Evolutionary conservation across 2,888 invertebrate species (phyloP), one percentile per base, ranked within the genome.

Genomic region (Bimastos eiseni): DNA sequence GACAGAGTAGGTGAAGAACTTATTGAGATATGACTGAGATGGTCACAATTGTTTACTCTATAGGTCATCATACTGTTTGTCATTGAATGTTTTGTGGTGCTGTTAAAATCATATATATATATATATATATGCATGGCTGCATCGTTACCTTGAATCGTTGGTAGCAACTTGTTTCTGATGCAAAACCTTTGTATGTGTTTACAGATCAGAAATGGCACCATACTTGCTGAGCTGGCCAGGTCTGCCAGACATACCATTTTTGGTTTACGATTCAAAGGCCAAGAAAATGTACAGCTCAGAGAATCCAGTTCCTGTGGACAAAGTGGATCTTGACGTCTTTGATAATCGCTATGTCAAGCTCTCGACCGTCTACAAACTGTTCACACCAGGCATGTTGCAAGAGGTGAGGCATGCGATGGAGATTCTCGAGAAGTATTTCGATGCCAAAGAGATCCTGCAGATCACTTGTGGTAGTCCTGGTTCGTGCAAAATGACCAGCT

Each of bases 181-280:
- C 4, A 70, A n/a, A 70, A 70, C n/a, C n/a, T 2, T 30, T 70
- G 70, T n/a, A 1, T 70, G 11, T 70, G 30, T 49, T n/a, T 2
- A 70, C 70, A 70, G 70, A 70, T 70, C 30, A n/a, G 70, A 70
- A 38, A 92, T 91, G 91, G 88, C 86, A 34, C 38, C 91, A 11
- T 91, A 92, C 55, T n/a, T 83, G 88, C 91, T 92, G 38, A 91
- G 91, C 44, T 92, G 92, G 92, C 92, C 92, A 33, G 92, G 92
- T 13, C 89, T 91, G 17, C 70, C 70, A 49, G 90, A 91, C 33
- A 55, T 92, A 13, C 90, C 92, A 6, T 91, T 92, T 83, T 91
- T 89, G 19, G 90, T 92, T 21, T 89, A 92, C n/a, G 91, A 92
- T 44, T 89, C 90, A 55, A 55, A 89, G 30, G 83, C 88, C 21